A percentile compares a stretch with the other conserved stretches of the same genome.
These are phyloP conservation scores for Halictus quadricinctus DNA, from an alignment of 2,888 invertebrate species.

Conservation along the genomic window DNA sequence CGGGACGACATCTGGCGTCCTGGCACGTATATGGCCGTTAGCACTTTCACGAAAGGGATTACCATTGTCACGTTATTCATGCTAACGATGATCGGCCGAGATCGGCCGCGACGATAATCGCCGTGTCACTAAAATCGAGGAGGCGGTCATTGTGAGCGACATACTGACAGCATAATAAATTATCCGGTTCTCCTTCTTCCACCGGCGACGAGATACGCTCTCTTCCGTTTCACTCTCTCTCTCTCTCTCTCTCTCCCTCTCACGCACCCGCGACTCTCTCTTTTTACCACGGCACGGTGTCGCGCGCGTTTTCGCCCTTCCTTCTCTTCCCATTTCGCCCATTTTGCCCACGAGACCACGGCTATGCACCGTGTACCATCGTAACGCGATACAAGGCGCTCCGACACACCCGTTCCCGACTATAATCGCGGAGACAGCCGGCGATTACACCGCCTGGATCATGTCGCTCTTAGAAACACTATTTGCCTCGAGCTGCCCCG, in stretches of 20 bases:
- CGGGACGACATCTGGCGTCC: conserved; percentile 71
- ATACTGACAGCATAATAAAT: conserved; percentile 81
- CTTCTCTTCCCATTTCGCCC: conserved; percentile 2
- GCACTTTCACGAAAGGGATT: conserved; percentile 76
- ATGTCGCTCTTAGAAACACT: conserved; percentile 17
- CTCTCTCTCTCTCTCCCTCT: conserved; percentile 1
- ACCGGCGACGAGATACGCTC: background rate
- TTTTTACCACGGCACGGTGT: background rate
- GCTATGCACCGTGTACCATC: conserved; percentile 37
- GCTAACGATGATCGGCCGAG: conserved; percentile 80
- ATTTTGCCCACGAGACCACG: conserved; percentile 16
- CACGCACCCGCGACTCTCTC: conserved; percentile 4
- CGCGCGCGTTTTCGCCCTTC: conserved; percentile 22
- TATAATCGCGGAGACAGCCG: conserved; percentile 61
- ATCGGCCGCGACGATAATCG: conserved; percentile 79
- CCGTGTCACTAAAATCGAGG: conserved; percentile 80
- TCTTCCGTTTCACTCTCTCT: conserved; percentile 37
- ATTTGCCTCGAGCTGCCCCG: conserved; percentile 32
- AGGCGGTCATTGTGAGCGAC: conserved; percentile 80
- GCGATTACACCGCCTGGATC: conserved; percentile 45
- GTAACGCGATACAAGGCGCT: conserved; percentile 65
- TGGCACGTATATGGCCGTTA: conserved; percentile 71
- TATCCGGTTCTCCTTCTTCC: conserved; percentile 66
- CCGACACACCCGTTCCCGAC: conserved; percentile 47
- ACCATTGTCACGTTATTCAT: conserved; percentile 81